A percentile compares a stretch with the other conserved stretches of the same genome.
phyloP scores from a whole-genome alignment of 1,140 invertebrate species.

The Halotydeus destructor region DNA sequence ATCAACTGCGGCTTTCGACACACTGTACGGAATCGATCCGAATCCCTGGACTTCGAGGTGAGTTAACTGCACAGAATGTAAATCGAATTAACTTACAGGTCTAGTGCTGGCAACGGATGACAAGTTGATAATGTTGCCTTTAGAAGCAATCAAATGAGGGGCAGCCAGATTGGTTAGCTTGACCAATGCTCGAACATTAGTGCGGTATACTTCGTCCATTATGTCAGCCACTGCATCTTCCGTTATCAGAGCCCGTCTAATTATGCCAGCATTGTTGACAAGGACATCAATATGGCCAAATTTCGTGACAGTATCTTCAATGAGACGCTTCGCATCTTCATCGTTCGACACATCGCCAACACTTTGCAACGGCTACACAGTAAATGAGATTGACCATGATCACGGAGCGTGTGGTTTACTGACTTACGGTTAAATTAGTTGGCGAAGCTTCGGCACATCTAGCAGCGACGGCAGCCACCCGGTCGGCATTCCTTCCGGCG shows the following conservation, averaged over 20 bases:
- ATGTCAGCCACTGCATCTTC: neutral
- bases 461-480: neutral
- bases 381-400: no score
- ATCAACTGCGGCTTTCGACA: constrained; percentile 54
- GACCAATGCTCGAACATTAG: constrained; percentile 6
- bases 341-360: constrained; percentile 17
- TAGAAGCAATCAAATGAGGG: constrained; percentile 52
- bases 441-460: constrained; percentile 6
- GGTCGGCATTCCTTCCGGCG: constrained; percentile 6
- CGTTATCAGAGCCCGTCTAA: neutral
- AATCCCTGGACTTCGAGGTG: no score
- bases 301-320: constrained; percentile 24
- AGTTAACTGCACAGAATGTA: no score
- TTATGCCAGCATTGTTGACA: constrained; percentile 67
- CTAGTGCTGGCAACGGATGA: constrained; percentile 63
- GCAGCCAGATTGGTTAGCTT: constrained; percentile 52
- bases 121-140: constrained; percentile 69
- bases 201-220: neutral
- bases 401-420: no score
- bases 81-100: constrained; percentile 29
- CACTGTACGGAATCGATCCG: no score
- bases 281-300: constrained; percentile 51
- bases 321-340: constrained; percentile 18
- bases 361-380: no score
- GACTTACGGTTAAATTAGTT: neutral